Conservation (phyloP, 2,888 invertebrate species). For the Erebia palarica region DNA sequence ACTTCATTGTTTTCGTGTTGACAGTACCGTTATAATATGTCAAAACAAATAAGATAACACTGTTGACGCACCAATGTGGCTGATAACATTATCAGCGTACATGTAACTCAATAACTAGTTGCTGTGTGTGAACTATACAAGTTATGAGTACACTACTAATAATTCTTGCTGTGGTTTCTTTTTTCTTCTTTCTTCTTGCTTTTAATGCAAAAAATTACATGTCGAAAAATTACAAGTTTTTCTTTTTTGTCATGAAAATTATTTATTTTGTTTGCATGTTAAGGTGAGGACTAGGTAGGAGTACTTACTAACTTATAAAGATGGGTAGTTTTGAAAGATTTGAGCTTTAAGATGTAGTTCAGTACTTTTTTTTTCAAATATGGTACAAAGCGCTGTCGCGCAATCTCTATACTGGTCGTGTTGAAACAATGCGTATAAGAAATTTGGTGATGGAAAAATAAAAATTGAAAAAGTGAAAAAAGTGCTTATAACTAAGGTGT, state of each 20-base stretch:
- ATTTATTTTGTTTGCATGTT: not conserved
- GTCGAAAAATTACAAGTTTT: constrained; percentile 2
- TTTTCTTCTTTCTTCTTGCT: no score
- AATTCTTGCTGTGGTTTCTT: not conserved
- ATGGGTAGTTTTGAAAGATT: no score
- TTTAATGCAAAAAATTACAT: not conserved
- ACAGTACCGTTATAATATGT: constrained; percentile 55
- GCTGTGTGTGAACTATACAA: constrained; percentile 38
- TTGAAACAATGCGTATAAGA: no score
- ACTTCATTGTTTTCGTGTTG: constrained; percentile 39
- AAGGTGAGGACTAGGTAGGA: no score
- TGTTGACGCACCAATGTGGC: constrained; percentile 72
- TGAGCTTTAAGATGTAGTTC: no score
- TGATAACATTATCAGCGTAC: constrained; percentile 70
- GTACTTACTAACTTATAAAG: no score
- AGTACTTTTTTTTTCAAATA: no score
- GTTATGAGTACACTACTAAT: not conserved
- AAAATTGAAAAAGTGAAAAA: no score
- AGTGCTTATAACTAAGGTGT: no score
- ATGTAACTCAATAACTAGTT: constrained; percentile 31
- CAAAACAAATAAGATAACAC: constrained; percentile 68
- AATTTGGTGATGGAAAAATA: no score
- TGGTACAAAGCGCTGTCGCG: no score
- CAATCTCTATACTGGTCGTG: no score
- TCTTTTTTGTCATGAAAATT: not conserved